Conservation (phyloP, 2,888 invertebrate species). For the Clostera curtula region DNA sequence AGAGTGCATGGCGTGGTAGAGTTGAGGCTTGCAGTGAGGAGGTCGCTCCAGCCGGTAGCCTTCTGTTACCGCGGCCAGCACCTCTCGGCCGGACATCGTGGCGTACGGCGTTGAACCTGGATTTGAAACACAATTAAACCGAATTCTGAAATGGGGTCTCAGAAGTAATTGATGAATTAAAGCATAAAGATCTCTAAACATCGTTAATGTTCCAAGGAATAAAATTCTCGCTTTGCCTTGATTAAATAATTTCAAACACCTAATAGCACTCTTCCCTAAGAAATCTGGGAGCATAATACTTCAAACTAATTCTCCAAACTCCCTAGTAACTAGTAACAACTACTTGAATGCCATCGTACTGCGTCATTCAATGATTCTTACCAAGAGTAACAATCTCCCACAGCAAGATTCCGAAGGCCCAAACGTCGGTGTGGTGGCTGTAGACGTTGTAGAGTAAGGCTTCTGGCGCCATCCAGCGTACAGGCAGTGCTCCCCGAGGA, state of each 20-base stretch:
- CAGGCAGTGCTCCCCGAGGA: constrained; percentile 77
- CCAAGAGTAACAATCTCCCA: constrained; percentile 93
- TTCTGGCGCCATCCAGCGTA: constrained; percentile 92
- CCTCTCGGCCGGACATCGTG: constrained; percentile 88
- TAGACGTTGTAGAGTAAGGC: constrained; percentile 85
- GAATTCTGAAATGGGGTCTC: too few species aligned
- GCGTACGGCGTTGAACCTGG: constrained; percentile 90
- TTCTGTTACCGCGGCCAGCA: constrained; percentile 85
- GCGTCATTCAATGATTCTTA: too few species aligned
- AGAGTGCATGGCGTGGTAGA: constrained; percentile 67
- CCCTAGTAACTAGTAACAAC: too few species aligned
- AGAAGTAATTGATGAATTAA: too few species aligned
- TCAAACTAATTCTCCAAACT: too few species aligned
- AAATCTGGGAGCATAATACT: too few species aligned
- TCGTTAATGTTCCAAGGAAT: too few species aligned
- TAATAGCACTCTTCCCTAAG: too few species aligned
- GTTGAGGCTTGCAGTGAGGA: constrained; percentile 81
- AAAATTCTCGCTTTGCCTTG: too few species aligned
- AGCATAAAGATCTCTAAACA: too few species aligned
- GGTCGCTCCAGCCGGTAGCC: constrained; percentile 87
- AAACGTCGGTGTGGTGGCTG: constrained; percentile 88
- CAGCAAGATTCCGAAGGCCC: constrained; percentile 90
- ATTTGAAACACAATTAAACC: background rate
- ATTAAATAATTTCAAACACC: too few species aligned
- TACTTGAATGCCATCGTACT: too few species aligned